Conservation (phyloP, 2,113 vertebrate genomes). For the Corythornis vintsioides region DNA sequence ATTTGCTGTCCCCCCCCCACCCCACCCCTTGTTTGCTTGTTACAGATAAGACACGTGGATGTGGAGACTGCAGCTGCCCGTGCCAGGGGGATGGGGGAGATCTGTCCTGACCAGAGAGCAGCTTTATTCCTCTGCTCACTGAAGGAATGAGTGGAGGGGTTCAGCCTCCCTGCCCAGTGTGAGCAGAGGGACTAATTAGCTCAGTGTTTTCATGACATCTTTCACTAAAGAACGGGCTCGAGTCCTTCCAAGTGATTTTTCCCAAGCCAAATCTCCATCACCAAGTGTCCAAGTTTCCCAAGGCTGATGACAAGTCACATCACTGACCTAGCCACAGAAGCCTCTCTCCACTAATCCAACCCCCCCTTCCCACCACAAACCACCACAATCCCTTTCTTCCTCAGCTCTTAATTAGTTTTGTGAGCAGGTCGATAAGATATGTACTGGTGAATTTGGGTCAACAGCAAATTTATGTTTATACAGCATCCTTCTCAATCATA, state of each 20-base stretch:
- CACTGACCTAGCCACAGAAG: background rate
- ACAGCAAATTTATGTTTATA: background rate
- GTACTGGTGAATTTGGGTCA: background rate
- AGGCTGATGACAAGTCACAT: background rate
- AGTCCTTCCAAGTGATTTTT: background rate
- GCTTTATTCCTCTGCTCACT: background rate
- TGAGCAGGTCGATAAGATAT: background rate
- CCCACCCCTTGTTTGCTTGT: background rate
- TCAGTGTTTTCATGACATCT: background rate
- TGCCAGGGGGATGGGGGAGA: background rate
- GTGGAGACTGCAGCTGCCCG: background rate
- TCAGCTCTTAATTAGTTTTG: background rate
- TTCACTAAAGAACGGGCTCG: background rate
- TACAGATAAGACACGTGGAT: rapidly evolving
- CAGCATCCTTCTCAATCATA: conserved; percentile 7
- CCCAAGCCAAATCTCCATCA: background rate
- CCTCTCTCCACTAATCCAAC: background rate
- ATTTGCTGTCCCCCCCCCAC: background rate
- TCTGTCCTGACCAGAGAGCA: rapidly evolving
- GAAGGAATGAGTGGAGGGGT: background rate
- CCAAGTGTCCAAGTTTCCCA: background rate
- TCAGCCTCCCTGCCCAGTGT: background rate
- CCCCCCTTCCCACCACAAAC: background rate
- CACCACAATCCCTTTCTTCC: background rate
- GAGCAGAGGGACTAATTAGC: background rate